Base-by-base conservation (phyloP, 2,113 vertebrate genomes). In the Dromaius novaehollandiae region DNA sequence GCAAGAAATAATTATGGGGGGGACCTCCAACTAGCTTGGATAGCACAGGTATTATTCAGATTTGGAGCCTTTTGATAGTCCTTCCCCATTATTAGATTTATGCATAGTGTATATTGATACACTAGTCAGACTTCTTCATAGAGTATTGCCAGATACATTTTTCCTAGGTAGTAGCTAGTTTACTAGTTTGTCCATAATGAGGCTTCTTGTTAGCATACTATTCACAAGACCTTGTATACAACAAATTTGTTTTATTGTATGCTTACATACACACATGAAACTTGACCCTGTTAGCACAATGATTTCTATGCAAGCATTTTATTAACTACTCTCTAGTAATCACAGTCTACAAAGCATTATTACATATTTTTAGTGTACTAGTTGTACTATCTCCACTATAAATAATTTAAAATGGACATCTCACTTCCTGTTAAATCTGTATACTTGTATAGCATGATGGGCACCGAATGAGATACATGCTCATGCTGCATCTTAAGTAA, bases 21-120 rank as follows among this genome's bases (percentile, higher is more conserved):
- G 86, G 86, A 76, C 84, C 87, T 95, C 38, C 56, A 92, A 78
- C 91, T 95, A 94, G 92, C 61, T 73, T 15, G 1, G 50, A n/a
- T 82, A 64, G 48, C 28, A 56, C 20, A 34, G 8, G 3, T 58
- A 48, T 86, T 88, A 65, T 4, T 88, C 81, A 78, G 90, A 84
- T 87, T 50, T 76, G 36, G 79, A 92, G 58, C 7, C 8, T 83
- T 75, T 78, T 70, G 12, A 20, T 48, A 63, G 25, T 66, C 70
- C 26, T 77, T 84, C 11, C 30, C 21, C 13, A 15, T 75, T 53
- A 64, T 70, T 42, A 73, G 46, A 36, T 28, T 95, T 70, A 19
- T 12, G 66, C 8, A 48, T 34, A 40, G 15, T 3, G 0, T 74
- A 78, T 89, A 58, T 34, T 34, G 56, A 34, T 34, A 60, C 50